Evolutionary conservation across 2,888 invertebrate species (phyloP), one percentile per base, ranked within the genome.

Genomic region (Patella ulyssiponensis): DNA sequence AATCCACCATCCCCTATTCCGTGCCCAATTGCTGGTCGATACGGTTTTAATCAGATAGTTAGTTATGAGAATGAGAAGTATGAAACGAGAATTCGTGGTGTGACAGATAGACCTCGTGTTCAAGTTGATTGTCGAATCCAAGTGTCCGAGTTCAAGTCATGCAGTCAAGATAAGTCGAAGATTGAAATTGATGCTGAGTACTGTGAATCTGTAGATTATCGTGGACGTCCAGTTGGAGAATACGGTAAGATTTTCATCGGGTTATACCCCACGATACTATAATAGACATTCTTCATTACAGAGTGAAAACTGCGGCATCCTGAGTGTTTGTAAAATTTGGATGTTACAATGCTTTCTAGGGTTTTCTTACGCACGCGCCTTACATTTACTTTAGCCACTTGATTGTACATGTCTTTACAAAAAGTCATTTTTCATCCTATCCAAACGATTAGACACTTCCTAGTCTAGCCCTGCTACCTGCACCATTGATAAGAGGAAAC

Each of bases 21-120:
- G 70, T 99, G 98, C 91, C 98, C 98, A 0, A 95, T 99, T 1
- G 98, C 98, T 69, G 99, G 99, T 1, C 98, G 98, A 92, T 99
- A 97, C 90, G 96, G 95, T 91, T 99, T 99, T 89, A 95, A 95
- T 0, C 98, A 99, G 92, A 80, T 97, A 91, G 84, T 80, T 0
- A 85, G 87, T 9, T 82, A 85, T 54, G 23, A 76, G 0, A 84
- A 87, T 58, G 91, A 91, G 79, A 82, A 88, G 54, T 98, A 98
- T 89, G 96, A 95, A 92, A 98, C 98, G 0, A 94, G 98, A 91
- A 98, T 99, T 87, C 93, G 98, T 73, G 98, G 98, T 79, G 97
- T 99, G 0, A 99, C 98, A 0, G 92, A 97, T 77, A 96, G 96
- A 89, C 98, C 98, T 17, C 94, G 98, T 80, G 97, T 97, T 4